Base-by-base conservation (phyloP, 1,140 invertebrate species). In the Drosophila persimilis region DNA sequence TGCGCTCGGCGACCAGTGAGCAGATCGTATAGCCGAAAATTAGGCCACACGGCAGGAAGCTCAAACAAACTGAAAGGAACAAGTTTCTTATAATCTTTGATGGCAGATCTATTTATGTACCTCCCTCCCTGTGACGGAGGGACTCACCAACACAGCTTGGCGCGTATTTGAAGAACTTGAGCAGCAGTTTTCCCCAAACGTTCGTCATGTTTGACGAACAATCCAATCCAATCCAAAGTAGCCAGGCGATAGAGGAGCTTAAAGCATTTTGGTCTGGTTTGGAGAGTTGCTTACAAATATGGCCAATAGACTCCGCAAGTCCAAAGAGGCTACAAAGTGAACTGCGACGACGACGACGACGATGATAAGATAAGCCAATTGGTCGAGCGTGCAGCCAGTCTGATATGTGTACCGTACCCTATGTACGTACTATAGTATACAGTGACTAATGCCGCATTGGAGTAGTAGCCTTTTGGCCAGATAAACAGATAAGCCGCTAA, bases 11-110 rank as follows among this genome's bases (percentile, higher is more conserved):
- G 15, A 90, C 75, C 44, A 90, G 90, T 26, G 89, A 73, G 22
- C 86, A 84, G 17, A 90, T 75, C 13, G 89, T 90, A 35, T 90
- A 90, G 54, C 90, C 90, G n/a, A 89, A 90, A 53, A 90, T 69
- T 24, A 90, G 65, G 31, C 90, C 90, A 45, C 71, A 80, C 22
- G 90, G 89, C 50, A 90, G 57, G 56, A 90, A 90, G 44, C 79
- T 81, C 11, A 90, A 35, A 44, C 89, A 89, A 13, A 80, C 89
- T 90, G 24, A 47, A 47, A 11, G 1, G 5, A 17, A 47, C 22
- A 22, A 6, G 7, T 11, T 20, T 22, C 9, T 3, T 11, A 47
- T 47, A 20, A 47, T 20, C 2, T 24, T 8, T 7, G 8, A 51
- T n/a, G 6, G 6, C n/a, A 31, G 20, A 31, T 46, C 17, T 6